Evolutionary conservation across 2,888 invertebrate genomes (phyloP).

Genomic region (Erebia palarica): DNA sequence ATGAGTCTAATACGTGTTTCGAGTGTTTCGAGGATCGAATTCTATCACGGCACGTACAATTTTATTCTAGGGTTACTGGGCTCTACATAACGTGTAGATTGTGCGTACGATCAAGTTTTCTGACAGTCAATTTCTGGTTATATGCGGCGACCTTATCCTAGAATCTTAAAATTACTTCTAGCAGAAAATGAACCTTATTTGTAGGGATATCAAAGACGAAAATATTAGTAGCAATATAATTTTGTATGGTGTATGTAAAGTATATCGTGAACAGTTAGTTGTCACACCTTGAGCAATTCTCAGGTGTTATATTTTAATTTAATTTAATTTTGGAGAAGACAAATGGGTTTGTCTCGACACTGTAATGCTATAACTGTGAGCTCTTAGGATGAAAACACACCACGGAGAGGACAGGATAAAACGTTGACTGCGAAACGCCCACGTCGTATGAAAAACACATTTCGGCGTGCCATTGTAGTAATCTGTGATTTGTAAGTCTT

Average conservation of each 20-base stretch:
- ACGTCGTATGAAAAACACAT: too few relatives aligned
- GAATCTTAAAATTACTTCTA: not conserved
- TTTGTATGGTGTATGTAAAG: constrained; percentile 2
- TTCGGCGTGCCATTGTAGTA: too few relatives aligned
- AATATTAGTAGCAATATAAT: constrained; percentile 2
- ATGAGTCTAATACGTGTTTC: too few relatives aligned
- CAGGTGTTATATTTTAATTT: constrained; percentile 35
- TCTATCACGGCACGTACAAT: too few relatives aligned
- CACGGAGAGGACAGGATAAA: too few relatives aligned
- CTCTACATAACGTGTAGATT: too few relatives aligned
- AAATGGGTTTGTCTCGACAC: constrained; percentile 29
- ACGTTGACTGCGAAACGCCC: too few relatives aligned
- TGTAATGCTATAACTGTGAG: constrained; percentile 19
- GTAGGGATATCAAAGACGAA: not conserved
- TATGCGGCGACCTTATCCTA: not conserved
- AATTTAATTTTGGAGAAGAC: constrained; percentile 35
- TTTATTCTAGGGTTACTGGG: too few relatives aligned
- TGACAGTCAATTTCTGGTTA: too few relatives aligned
- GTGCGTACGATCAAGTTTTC: too few relatives aligned
- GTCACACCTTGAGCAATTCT: constrained; percentile 24
- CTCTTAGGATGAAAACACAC: not conserved
- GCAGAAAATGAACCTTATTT: constrained; percentile 1
- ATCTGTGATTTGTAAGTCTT: too few relatives aligned
- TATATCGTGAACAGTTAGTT: constrained; percentile 26
- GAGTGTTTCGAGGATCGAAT: too few relatives aligned